Percentiles rank a stretch among this genome's conserved stretches.
Evolutionary conservation across 2,113 vertebrate species (phyloP).

Genomic region (Rhabdomys dilectus): DNA sequence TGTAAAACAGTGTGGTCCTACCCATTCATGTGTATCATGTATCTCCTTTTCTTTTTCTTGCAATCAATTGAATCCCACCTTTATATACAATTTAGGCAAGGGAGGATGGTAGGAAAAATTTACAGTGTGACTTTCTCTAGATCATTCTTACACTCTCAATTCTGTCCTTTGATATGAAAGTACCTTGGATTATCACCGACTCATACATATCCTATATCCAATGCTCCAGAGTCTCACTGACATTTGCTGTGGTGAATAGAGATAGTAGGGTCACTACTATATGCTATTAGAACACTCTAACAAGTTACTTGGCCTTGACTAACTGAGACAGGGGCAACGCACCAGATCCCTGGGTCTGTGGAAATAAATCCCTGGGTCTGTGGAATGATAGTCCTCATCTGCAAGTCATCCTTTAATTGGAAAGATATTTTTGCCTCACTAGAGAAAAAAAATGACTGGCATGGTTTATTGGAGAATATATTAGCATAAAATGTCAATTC

Average conservation of each 20-base stretch:
- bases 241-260: background rate
- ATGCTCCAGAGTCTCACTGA: background rate
- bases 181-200: background rate
- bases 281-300: background rate
- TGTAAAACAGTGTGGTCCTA: background rate
- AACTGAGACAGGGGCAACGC: background rate
- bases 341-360: background rate
- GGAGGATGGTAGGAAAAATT: background rate
- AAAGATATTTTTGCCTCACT: conserved; percentile 31
- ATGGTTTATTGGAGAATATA: conserved; percentile 28
- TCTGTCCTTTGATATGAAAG: background rate
- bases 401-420: conserved; percentile 27
- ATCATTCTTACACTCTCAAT: background rate
- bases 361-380: background rate
- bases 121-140: background rate
- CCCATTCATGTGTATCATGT: background rate
- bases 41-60: background rate
- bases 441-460: conserved; percentile 30
- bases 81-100: conserved; percentile 44
- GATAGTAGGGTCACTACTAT: background rate
- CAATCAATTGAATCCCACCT: background rate
- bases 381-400: background rate
- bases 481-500: conserved; percentile 33
- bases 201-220: background rate
- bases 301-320: background rate